A percentile compares a stretch with the other conserved stretches of the same genome.
These are phyloP conservation scores for Nyctibius grandis DNA, from an alignment of 2,797 vertebrate species.

Conservation along the genomic window DNA sequence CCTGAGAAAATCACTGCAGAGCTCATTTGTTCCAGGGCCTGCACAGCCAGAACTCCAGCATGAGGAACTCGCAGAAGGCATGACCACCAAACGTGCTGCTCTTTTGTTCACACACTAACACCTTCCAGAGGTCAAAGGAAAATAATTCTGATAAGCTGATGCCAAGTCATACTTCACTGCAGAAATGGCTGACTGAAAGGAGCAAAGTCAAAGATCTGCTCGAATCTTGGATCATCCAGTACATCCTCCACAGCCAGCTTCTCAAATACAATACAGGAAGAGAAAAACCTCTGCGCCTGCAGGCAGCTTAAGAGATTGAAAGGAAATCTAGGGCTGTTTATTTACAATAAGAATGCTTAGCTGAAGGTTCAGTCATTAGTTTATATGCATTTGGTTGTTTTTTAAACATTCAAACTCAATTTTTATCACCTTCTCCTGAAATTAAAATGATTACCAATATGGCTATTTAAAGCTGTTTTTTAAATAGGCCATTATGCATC, in stretches of 20 bases:
- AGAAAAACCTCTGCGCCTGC: neutral
- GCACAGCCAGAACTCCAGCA: neutral
- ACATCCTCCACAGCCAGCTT: neutral
- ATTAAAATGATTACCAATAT: neutral
- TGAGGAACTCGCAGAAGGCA: neutral
- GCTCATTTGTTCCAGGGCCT: neutral
- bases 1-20: neutral
- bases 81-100: fast-evolving
- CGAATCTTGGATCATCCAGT: neutral
- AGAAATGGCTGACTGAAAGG: neutral
- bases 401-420: neutral
- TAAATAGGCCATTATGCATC: neutral
- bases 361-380: neutral
- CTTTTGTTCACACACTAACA: neutral
- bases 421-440: neutral
- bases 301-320: neutral
- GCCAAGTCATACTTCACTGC: neutral
- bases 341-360: neutral
- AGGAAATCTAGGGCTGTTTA: neutral
- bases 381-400: neutral
- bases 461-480: neutral
- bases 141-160: neutral
- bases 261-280: neutral
- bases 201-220: neutral
- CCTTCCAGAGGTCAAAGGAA: neutral